A percentile compares a stretch with the other conserved stretches of the same genome.
These are phyloP conservation scores for Poeciliopsis retropinna DNA, from an alignment of 2,113 vertebrate species.

Conservation along the genomic window DNA sequence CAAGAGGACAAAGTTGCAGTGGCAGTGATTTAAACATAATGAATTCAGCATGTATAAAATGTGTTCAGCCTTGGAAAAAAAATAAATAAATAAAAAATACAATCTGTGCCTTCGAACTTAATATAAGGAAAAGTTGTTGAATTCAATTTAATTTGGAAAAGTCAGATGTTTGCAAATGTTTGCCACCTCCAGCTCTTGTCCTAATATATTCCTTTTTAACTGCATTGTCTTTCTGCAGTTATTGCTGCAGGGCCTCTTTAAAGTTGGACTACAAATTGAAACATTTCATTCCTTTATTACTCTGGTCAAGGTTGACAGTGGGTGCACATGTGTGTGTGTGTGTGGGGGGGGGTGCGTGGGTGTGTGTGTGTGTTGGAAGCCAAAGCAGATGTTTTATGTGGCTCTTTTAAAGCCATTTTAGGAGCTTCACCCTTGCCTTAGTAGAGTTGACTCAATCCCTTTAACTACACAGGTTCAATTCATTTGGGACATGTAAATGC, in stretches of 20 bases:
- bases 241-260: conserved; percentile 8
- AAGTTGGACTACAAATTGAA: conserved; percentile 7
- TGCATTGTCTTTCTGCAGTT: conserved; percentile 44
- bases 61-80: background rate
- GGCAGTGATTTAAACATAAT: background rate
- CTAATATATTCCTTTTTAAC: conserved; percentile 35
- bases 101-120: conserved; percentile 19
- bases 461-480: conserved; percentile 5
- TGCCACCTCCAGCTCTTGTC: conserved; percentile 33
- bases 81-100: conserved; percentile 11
- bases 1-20: background rate
- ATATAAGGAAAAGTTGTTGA: conserved; percentile 11
- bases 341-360: background rate
- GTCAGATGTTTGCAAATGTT: conserved; percentile 23
- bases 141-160: conserved; percentile 31
- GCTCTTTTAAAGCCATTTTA: conserved; percentile 18
- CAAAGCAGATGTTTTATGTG: conserved; percentile 41
- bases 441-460: conserved; percentile 25
- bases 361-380: conserved; percentile 6
- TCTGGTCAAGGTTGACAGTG: conserved; percentile 26
- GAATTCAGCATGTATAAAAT: background rate
- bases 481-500: conserved; percentile 21
- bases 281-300: conserved; percentile 45
- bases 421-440: conserved; percentile 27
- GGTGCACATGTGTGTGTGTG: background rate